phyloP scores from a whole-genome alignment of 2,113 vertebrate species.

The Anser brachyrhynchus region DNA sequence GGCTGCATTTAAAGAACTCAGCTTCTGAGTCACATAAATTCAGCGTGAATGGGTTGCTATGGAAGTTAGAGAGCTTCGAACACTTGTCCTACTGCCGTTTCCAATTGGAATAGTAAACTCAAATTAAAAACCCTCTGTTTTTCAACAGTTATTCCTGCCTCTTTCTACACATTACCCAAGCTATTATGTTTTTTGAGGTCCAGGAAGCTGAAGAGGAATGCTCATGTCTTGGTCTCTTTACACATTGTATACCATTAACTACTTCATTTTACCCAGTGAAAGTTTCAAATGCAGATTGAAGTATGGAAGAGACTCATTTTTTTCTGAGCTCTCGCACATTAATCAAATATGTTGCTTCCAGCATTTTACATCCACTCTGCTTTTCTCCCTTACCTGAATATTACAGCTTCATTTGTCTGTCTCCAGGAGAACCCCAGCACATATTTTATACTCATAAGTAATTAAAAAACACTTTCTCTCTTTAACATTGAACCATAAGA shows the following conservation, averaged over 20 bases:
- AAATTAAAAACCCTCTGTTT: not conserved
- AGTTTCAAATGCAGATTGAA: not conserved
- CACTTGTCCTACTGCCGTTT: constrained; percentile 34
- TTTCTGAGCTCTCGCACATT: not conserved
- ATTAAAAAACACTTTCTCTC: not conserved
- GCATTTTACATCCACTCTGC: not conserved
- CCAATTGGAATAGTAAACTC: not conserved
- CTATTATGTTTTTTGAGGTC: not conserved
- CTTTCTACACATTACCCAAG: not conserved
- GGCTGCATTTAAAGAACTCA: constrained; percentile 52
- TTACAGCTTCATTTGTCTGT: not conserved
- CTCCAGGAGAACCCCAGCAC: not conserved
- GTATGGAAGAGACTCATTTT: not conserved
- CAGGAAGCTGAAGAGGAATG: not conserved
- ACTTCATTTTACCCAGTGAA: not conserved
- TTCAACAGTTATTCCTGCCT: not conserved
- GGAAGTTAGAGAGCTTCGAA: constrained; percentile 43
- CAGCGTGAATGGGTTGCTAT: constrained; percentile 40
- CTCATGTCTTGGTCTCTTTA: not conserved
- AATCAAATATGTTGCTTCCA: not conserved
- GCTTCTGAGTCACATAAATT: constrained; percentile 44
- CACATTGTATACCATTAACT: accelerated
- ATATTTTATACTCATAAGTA: not conserved
- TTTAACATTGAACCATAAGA: not conserved
- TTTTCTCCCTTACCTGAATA: not conserved